Base-by-base conservation (phyloP, 2,888 invertebrate species). In the Tachina lurida region DNA sequence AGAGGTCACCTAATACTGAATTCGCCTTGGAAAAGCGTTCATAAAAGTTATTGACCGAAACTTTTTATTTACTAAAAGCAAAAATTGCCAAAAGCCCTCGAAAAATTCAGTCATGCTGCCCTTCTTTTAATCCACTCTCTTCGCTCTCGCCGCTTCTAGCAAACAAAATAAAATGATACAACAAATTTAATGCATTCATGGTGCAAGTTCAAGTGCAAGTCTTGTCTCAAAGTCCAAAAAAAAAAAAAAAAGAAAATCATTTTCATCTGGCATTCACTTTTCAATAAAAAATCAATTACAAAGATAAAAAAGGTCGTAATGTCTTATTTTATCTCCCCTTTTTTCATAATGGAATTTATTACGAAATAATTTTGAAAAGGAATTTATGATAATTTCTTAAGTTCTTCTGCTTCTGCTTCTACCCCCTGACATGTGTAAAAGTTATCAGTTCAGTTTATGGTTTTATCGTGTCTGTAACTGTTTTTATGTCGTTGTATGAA, bases 381-480 rank as follows among this genome's bases (percentile, higher is more conserved):
- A 70, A 62, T 70, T 62, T 62, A 78, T 62, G 62, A 45, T 54
- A 31, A 62, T 58, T 68, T 67, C 17, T 52, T 54, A 22, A 1
- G 4, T 68, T 58, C 58, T 62, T 52, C 68, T 7, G 52, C 22
- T 60, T 77, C 47, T 58, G 10, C 13, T 15, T 22, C 31, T 31
- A 4, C 31, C 31, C 7, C 31, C 31, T 7, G 31, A 31, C 5
- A n/a, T 54, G 43, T n/a, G n/a, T 54, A 31, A 43, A 13, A 2
- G 52, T 67, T 68, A 81, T 75, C 60, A 68, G 17, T 49, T 67
- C 5, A 52, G 31, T 75, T 68, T 45, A 45, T 60, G 41, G 52
- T 74, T 45, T 39, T 62, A 68, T 81, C 74, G 58, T 52, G 52
- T 60, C 43, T 68, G 41, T 81, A 81, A 81, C 81, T 81, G 81